These are phyloP conservation scores for Scophthalmus maximus DNA, from an alignment of 2,113 vertebrate species.

Conservation along the genomic window DNA sequence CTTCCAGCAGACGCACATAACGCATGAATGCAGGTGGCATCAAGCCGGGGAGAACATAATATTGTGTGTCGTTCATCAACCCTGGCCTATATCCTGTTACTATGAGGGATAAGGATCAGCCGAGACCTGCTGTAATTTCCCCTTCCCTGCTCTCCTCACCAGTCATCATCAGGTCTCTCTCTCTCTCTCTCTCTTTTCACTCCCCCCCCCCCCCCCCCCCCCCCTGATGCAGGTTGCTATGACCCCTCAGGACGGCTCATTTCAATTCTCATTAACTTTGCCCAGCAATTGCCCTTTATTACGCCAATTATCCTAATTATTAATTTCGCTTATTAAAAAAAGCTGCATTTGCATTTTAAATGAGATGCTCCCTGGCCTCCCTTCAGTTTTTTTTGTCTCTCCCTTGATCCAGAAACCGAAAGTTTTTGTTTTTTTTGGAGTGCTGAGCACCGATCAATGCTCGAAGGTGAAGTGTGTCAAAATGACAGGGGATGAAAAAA, in stretches of 20 bases:
- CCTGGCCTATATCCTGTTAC: slow-evolving; percentile 77
- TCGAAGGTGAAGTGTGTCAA: slow-evolving; percentile 65
- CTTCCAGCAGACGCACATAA: slow-evolving; percentile 46
- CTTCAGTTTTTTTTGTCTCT: neutral
- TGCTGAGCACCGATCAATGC: slow-evolving; percentile 35
- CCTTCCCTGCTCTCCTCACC: slow-evolving; percentile 66
- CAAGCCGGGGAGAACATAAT: slow-evolving; percentile 56
- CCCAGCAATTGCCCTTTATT: slow-evolving; percentile 74
- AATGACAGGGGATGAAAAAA: slow-evolving; percentile 48
- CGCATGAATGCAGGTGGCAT: slow-evolving; percentile 68
- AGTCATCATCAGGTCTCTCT: slow-evolving; percentile 45
- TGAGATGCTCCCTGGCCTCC: slow-evolving; percentile 40
- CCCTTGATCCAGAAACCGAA: slow-evolving; percentile 21
- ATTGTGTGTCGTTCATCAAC: slow-evolving; percentile 76
- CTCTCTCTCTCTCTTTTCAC: neutral
- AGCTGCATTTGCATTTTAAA: slow-evolving; percentile 77
- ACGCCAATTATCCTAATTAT: slow-evolving; percentile 76
- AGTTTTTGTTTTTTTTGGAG: slow-evolving; percentile 21
- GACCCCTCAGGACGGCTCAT: slow-evolving; percentile 74
- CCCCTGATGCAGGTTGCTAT: slow-evolving; percentile 66
- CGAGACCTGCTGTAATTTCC: slow-evolving; percentile 76
- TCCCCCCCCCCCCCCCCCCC: slow-evolving; percentile 41
- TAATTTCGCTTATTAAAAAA: slow-evolving; percentile 80
- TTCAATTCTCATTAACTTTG: slow-evolving; percentile 77
- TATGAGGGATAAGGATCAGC: slow-evolving; percentile 73